Percentiles rank a stretch among this genome's conserved stretches.
These are phyloP conservation scores for Sinohyriopsis cumingii DNA, from an alignment of 2,888 invertebrate species.

Conservation along the genomic window DNA sequence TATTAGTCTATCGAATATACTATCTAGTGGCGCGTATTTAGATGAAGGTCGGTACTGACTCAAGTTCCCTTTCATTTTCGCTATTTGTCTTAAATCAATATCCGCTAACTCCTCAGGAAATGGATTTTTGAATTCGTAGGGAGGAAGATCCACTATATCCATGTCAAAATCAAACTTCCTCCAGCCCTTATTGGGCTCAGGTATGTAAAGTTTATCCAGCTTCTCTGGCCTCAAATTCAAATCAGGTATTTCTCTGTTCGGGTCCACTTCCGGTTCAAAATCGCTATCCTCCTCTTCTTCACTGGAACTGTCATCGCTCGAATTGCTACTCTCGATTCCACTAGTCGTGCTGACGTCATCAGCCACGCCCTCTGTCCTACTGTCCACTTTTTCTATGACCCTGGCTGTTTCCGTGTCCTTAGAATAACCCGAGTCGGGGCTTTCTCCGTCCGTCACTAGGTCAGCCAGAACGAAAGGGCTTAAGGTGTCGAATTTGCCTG, in stretches of 20 bases:
- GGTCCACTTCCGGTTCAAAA: conserved; percentile 52
- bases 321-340: conserved; percentile 51
- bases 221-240: conserved; percentile 60
- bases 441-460: conserved; percentile 36
- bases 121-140: conserved; percentile 54
- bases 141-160: conserved; percentile 49
- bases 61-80: conserved; percentile 51
- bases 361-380: conserved; percentile 18
- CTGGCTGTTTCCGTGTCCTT: conserved; percentile 27
- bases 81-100: conserved; percentile 50
- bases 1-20: conserved; percentile 52
- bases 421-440: conserved; percentile 29
- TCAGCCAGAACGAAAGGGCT: conserved; percentile 47
- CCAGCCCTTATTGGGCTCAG: conserved; percentile 55
- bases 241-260: conserved; percentile 41
- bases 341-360: conserved; percentile 50
- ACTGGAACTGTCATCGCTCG: conserved; percentile 36
- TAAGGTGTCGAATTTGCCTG: conserved; percentile 51
- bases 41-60: conserved; percentile 37
- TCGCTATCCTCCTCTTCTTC: conserved; percentile 45
- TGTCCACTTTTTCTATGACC: conserved; percentile 12
- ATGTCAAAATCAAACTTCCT: conserved; percentile 63
- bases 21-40: conserved; percentile 31
- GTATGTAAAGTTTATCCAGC: conserved; percentile 58
- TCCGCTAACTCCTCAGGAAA: conserved; percentile 49